Conservation (phyloP, 2,113 vertebrate species). For the Emydura subglobosa region DNA sequence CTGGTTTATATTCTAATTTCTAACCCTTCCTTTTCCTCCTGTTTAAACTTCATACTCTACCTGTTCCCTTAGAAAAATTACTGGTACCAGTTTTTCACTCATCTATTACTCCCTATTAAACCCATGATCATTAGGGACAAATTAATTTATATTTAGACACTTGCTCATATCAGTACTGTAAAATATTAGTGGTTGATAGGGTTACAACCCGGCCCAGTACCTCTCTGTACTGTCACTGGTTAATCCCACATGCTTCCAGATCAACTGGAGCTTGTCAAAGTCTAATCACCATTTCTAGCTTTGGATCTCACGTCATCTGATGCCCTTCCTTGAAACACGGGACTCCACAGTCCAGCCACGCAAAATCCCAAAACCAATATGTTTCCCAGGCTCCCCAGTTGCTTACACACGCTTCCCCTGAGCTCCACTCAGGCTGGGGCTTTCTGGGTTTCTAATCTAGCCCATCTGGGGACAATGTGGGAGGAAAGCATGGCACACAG, state of each 20-base stretch:
- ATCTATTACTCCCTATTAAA: constrained; percentile 59
- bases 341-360: background rate
- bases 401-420: background rate
- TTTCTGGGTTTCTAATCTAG: background rate
- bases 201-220: constrained; percentile 30
- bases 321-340: background rate
- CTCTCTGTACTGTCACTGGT: background rate
- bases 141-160: constrained; percentile 65
- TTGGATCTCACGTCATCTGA: background rate
- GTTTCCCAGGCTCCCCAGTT: background rate
- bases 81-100: constrained; percentile 34
- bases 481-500: background rate
- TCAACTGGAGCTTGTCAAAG: background rate
- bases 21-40: background rate
- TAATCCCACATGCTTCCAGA: background rate
- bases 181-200: constrained; percentile 66
- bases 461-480: background rate
- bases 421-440: background rate
- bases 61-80: background rate
- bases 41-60: background rate
- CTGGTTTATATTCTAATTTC: background rate
- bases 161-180: constrained; percentile 51
- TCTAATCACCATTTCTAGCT: background rate
- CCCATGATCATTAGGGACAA: constrained; percentile 51
- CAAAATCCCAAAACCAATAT: background rate